Conservation (phyloP, 2,888 invertebrate genomes). For the Acrobasis consociella region DNA sequence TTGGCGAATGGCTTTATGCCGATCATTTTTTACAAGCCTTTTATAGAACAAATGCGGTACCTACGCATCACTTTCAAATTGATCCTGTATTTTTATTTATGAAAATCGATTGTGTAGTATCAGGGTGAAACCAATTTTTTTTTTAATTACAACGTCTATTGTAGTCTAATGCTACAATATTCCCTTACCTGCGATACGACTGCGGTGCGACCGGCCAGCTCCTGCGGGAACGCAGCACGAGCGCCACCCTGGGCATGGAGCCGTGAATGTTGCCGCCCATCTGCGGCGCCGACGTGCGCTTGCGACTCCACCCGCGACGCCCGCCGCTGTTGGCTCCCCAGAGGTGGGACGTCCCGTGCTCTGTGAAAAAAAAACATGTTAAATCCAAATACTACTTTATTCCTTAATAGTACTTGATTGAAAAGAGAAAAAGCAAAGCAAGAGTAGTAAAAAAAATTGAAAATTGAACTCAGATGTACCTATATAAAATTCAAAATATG, state of each 20-base stretch:
- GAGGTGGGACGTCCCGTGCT: conserved; percentile 79
- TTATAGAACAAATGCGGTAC: too few relatives aligned
- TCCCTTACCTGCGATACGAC: conserved; percentile 85
- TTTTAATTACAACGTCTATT: too few relatives aligned
- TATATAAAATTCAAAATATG: too few relatives aligned
- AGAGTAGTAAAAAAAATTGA: too few relatives aligned
- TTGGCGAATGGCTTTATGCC: not conserved
- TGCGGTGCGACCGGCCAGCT: conserved; percentile 91
- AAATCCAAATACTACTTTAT: conserved; percentile 15
- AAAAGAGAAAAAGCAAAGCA: too few relatives aligned
- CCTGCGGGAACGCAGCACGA: conserved; percentile 86
- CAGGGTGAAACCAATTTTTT: too few relatives aligned
- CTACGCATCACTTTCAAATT: too few relatives aligned
- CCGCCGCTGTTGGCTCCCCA: conserved; percentile 83
- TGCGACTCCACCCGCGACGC: conserved; percentile 81
- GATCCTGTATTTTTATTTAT: too few relatives aligned
- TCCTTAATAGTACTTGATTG: not conserved
- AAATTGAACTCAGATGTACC: too few relatives aligned
- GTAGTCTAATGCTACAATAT: not conserved
- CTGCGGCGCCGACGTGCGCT: conserved; percentile 88
- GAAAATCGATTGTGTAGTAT: too few relatives aligned
- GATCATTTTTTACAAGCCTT: too few relatives aligned
- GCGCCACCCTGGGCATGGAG: conserved; percentile 78
- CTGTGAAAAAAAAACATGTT: conserved; percentile 38
- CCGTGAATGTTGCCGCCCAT: conserved; percentile 83